Percentiles rank a stretch among this genome's conserved stretches.
These are phyloP conservation scores for Anastrepha obliqua DNA, from an alignment of 1,140 invertebrate genomes.

Conservation along the genomic window DNA sequence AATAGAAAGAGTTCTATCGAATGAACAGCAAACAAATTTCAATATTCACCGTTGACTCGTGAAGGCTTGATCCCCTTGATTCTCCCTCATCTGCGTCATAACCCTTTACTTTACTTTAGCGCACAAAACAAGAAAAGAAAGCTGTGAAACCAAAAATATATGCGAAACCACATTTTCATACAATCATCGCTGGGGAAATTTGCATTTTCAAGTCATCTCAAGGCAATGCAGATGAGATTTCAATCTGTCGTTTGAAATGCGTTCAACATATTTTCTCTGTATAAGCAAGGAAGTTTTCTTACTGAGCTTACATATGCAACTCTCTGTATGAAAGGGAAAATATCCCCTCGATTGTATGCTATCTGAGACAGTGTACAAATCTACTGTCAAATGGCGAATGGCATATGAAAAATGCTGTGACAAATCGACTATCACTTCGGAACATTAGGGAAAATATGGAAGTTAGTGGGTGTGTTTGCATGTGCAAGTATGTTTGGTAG, in stretches of 20 bases:
- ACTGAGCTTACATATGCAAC: neutral
- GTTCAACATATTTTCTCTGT: slow-evolving; percentile 27
- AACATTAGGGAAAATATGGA: neutral
- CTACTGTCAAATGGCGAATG: slow-evolving; percentile 43
- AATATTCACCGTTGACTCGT: no score
- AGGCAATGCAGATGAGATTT: slow-evolving; percentile 46
- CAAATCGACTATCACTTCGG: slow-evolving; percentile 30
- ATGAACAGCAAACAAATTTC: no score
- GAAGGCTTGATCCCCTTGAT: no score
- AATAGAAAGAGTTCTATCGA: no score
- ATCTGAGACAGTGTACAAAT: slow-evolving; percentile 38
- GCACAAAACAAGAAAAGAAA: neutral
- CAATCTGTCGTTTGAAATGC: slow-evolving; percentile 29
- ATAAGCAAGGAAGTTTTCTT: slow-evolving; percentile 10
- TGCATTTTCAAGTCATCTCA: slow-evolving; percentile 20
- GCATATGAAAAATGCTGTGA: slow-evolving; percentile 42
- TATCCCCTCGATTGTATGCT: slow-evolving; percentile 19
- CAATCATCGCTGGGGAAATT: slow-evolving; percentile 31
- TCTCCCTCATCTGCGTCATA: no score
- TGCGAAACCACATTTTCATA: neutral
- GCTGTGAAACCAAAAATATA: neutral
- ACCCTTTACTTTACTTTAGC: neutral
- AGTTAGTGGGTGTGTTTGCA: neutral
- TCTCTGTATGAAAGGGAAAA: neutral
- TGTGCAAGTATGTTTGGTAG: neutral